Base-by-base conservation (phyloP, 1,140 invertebrate genomes). In the Armadillidium nasatum region DNA sequence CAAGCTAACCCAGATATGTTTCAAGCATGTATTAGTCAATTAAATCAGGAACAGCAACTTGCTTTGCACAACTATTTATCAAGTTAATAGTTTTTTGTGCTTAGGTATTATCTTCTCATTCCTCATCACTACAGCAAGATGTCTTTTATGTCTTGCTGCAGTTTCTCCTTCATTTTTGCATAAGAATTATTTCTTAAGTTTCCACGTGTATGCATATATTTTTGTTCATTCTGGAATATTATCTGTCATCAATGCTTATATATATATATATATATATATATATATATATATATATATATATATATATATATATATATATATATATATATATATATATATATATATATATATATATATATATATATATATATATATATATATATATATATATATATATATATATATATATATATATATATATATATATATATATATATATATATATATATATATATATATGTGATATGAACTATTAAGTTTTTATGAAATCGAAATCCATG, bases 11-110 rank as follows among this genome's bases (percentile, higher is more conserved):
- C 78, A 44, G 89, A 92, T 72, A 86, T 96, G 80, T 95, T 95
- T 86, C 91, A 94, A 85, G 90, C 89, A 9, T 94, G 93, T 82
- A 86, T 94, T 77, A 88, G 87, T 82, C 88, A 89, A 78, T 86
- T 97, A 80, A 89, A 88, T 75, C 86, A 89, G 44, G 92, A 95
- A 80, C 92, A 95, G 84, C 91, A 94, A 84, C 89, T 91, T 83
- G 92, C 92, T 21, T 85, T 97, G 77, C 90, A 92, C 83, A 85
- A 90, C 76, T 91, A 91, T 81, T 84, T 90, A 23, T 80, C 78
- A 46, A 46, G 44, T 11, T 74, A 67, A 21, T 54, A 11, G 7
- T 15, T 44, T n/a, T n/a, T 23, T 44, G 69, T 11, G 13, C 33
- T 66, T 74, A 44, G 66, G 46, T 73, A 68, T 69, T 77, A 44